Base-by-base conservation (phyloP, 2,888 invertebrate species). In the Micoletzkya japonica region DNA sequence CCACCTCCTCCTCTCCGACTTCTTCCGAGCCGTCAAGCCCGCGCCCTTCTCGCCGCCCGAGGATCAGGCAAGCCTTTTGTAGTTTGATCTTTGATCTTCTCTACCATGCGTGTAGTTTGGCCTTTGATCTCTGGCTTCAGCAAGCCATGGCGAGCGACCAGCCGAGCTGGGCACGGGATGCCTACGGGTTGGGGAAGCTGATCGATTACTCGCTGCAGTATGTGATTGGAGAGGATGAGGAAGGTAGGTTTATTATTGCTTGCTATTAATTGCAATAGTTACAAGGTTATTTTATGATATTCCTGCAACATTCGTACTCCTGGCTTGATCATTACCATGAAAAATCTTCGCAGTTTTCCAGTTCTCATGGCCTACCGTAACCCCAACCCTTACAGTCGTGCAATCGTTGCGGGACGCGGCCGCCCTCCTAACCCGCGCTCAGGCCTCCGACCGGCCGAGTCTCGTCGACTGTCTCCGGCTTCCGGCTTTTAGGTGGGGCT, bases 141-240 rank as follows among this genome's bases (percentile, higher is more conserved):
- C 28, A n/a, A 20, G 56, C 52, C 28, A 66, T 66, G 66, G 20
- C 54, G 28, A 37, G 26, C 14, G 66, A 56, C 28, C 52, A 68
- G 28, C 68, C 68, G 10, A 44, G 44, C 1, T 68, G 59, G 44
- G 69, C 69, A n/a, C 30, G 69, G n/a, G 69, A 69, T 30, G 59
- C 52, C 2, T 69, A 36, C 37, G 69, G 59, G 60, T 37, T 69
- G 39, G 69, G 69, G 17, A 49, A 26, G 52, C 26, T 69, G 14
- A 37, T 59, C 30, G 69, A 50, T 4, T 69, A 59, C 36, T 17
- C 60, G 2, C 17, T 50, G 14, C 32, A 59, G 24, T 69, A 20
- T 44, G 57, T 58, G 36, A 49, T 57, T 1, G 56, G 37, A 52
- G 37, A 17, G 17, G 58, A 57, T n/a, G 68, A 68, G n/a, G 34